Conservation (phyloP, 1,140 invertebrate genomes). For the Drosophila pruinosa region DNA sequence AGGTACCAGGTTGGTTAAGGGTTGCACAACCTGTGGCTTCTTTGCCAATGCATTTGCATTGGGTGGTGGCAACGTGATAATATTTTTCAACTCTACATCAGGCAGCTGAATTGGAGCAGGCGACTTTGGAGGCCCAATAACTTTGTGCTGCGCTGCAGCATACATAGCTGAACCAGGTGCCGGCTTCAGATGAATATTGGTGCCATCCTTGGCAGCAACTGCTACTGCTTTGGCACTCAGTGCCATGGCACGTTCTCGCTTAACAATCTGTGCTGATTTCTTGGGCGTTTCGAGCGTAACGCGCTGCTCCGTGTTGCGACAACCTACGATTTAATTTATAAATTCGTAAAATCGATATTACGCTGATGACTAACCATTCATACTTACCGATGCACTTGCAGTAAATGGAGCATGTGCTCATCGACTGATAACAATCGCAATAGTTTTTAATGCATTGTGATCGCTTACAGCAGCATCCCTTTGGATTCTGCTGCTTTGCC, state of each 20-base stretch:
- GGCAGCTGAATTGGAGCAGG: slow-evolving; percentile 4
- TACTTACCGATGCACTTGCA: slow-evolving; percentile 62
- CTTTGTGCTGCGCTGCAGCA: neutral
- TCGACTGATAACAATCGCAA: slow-evolving; percentile 73
- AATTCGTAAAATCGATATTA: too few species aligned
- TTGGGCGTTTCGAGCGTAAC: slow-evolving; percentile 7
- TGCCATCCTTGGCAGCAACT: slow-evolving; percentile 47
- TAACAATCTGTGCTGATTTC: slow-evolving; percentile 21
- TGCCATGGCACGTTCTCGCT: slow-evolving; percentile 46
- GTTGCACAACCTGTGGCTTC: neutral
- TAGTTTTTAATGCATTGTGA: slow-evolving; percentile 73
- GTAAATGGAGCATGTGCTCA: slow-evolving; percentile 46
- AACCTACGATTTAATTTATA: too few species aligned
- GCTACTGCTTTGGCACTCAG: slow-evolving; percentile 59
- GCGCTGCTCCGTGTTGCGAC: slow-evolving; percentile 59
- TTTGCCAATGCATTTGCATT: neutral
- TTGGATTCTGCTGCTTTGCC: slow-evolving; percentile 16
- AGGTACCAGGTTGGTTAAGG: neutral
- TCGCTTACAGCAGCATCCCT: slow-evolving; percentile 64
- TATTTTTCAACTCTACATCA: neutral
- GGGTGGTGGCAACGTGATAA: slow-evolving; percentile 28
- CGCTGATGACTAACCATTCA: too few species aligned
- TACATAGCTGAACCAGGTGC: slow-evolving; percentile 7
- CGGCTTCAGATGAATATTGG: slow-evolving; percentile 21
- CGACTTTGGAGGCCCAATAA: neutral